Conservation (phyloP, 2,797 vertebrate species). For the Scomberomorus guttatus region DNA sequence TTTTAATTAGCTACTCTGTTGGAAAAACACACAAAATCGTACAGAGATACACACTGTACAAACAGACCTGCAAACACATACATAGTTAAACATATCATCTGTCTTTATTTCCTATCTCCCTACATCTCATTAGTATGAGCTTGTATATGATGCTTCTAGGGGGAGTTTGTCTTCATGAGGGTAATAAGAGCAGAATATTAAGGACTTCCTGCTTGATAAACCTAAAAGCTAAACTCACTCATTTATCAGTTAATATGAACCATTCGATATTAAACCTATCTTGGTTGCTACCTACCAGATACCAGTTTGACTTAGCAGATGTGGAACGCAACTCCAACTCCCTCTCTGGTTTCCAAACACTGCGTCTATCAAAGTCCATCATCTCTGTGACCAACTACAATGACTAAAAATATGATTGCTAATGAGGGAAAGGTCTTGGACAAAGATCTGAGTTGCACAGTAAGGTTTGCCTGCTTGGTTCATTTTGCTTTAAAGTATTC, state of each 20-base stretch:
- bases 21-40: constrained; percentile 41
- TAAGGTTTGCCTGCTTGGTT: too few species aligned
- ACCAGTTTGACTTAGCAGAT: background rate
- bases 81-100: constrained; percentile 41
- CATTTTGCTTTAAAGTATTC: too few species aligned
- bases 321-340: background rate
- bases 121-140: constrained; percentile 23
- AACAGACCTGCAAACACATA: constrained; percentile 43
- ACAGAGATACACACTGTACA: constrained; percentile 30
- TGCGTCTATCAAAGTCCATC: too few species aligned
- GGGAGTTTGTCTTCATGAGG: constrained; percentile 19
- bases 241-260: constrained; percentile 16
- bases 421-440: too few species aligned
- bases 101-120: constrained; percentile 27
- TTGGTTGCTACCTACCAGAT: background rate
- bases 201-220: constrained; percentile 15
- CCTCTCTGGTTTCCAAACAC: background rate
- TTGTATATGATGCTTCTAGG: constrained; percentile 26
- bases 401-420: too few species aligned
- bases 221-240: background rate
- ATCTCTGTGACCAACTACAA: too few species aligned
- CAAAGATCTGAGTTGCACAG: too few species aligned
- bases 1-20: constrained; percentile 61
- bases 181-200: constrained; percentile 26
- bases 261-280: background rate